phyloP scores from a whole-genome alignment of 2,797 vertebrate genomes.

The Chelmon rostratus region DNA sequence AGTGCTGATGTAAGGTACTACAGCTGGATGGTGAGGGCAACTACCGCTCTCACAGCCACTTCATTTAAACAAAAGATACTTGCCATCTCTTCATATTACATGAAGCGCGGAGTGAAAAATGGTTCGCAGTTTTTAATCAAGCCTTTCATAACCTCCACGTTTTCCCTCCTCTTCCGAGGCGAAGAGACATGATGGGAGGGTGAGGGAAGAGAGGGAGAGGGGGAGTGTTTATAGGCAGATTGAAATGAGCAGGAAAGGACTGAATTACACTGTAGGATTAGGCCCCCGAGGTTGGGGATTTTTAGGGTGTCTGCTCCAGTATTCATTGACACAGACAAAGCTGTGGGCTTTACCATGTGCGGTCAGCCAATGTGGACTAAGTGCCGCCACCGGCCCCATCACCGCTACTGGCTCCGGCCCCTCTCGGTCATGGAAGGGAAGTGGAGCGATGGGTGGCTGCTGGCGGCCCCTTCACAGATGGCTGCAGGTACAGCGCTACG shows the following conservation, averaged over 20 bases:
- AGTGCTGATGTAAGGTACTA: conserved; percentile 40
- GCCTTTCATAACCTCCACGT: conserved; percentile 58
- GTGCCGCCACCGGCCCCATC: conserved; percentile 54
- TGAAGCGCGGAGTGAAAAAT: conserved; percentile 54
- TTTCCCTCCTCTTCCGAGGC: conserved; percentile 32
- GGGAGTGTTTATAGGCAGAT: conserved; percentile 57
- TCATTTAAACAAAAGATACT: conserved; percentile 62
- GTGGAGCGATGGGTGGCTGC: conserved; percentile 72
- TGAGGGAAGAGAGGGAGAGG: conserved; percentile 1
- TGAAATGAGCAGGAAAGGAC: conserved; percentile 48
- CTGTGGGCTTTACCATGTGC: conserved; percentile 30
- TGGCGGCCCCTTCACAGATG: conserved; percentile 86
- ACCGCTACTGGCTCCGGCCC: conserved; percentile 55
- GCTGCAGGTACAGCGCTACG: conserved; percentile 83
- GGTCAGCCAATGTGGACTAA: conserved; percentile 42
- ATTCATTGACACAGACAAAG: conserved; percentile 30
- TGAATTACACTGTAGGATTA: conserved; percentile 38
- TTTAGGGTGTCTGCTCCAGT: conserved; percentile 11
- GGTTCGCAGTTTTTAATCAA: conserved; percentile 72
- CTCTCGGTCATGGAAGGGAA: conserved; percentile 74
- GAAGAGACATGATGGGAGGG: conserved; percentile 23
- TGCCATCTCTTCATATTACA: conserved; percentile 50
- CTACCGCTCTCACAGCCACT: conserved; percentile 31
- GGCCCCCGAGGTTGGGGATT: conserved; percentile 4
- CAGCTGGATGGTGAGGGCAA: conserved; percentile 38